Evolutionary conservation across 2,113 vertebrate species (phyloP).

Genomic region (Gymnogyps californianus): DNA sequence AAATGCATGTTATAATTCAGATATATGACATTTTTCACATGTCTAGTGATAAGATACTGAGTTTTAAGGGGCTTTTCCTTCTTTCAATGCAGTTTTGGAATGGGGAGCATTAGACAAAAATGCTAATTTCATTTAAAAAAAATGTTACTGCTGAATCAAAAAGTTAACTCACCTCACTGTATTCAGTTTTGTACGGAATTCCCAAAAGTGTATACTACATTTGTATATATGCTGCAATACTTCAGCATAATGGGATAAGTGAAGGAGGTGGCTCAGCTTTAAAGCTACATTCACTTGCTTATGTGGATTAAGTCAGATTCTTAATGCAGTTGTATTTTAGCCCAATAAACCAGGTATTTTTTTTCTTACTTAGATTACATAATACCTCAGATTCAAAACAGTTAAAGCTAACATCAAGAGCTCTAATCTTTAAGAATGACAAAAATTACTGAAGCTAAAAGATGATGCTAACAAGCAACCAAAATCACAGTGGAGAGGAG

Average conservation of each 20-base stretch:
- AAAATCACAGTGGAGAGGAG: background rate
- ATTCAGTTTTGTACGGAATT: background rate
- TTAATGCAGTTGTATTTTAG: background rate
- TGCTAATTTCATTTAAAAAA: background rate
- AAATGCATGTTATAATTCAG: background rate
- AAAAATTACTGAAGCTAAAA: background rate
- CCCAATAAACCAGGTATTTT: background rate
- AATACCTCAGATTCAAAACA: background rate
- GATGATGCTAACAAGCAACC: background rate
- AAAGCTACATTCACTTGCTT: slow-evolving; percentile 33
- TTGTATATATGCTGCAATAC: background rate
- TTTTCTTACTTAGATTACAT: background rate
- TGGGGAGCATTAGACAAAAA: background rate
- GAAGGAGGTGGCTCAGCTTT: slow-evolving; percentile 34
- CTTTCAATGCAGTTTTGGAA: background rate
- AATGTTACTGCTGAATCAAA: background rate
- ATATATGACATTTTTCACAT: background rate
- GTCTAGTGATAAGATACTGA: background rate
- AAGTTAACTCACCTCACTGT: background rate
- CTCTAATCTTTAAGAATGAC: background rate
- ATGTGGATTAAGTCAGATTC: slow-evolving; percentile 9
- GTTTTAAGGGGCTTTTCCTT: background rate
- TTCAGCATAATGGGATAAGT: background rate
- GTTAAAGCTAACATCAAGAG: background rate
- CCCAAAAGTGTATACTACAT: background rate